Evolutionary conservation across 2,113 vertebrate species (phyloP).

Genomic region (Malaclemys terrapin): DNA sequence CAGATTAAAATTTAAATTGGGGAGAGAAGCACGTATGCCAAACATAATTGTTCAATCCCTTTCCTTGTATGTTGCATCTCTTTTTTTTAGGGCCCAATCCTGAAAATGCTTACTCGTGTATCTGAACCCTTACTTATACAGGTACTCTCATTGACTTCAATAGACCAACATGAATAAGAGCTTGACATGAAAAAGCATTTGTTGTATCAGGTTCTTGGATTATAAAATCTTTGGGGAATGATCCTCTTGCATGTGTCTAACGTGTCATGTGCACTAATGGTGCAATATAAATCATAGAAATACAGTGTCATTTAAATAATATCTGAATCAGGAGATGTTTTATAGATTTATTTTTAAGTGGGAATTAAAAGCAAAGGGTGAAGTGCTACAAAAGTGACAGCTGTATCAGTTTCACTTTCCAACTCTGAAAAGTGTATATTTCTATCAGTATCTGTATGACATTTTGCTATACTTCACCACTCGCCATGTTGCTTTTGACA

Average conservation of each 20-base stretch:
- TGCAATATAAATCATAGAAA: not conserved
- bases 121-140: not conserved
- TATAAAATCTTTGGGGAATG: not conserved
- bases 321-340: not conserved
- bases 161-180: not conserved
- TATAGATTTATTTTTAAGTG: not conserved
- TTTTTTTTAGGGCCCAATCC: not conserved
- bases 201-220: not conserved
- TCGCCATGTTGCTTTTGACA: not conserved
- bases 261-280: not conserved
- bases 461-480: not conserved
- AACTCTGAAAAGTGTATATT: not conserved
- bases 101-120: not conserved
- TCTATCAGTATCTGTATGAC: not conserved
- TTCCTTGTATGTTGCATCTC: not conserved
- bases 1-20: not conserved
- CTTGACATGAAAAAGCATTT: not conserved
- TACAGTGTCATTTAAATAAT: not conserved
- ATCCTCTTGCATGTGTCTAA: not conserved
- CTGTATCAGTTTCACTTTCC: not conserved
- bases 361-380: rapidly evolving
- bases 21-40: not conserved
- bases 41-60: not conserved
- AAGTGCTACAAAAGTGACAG: not conserved
- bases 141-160: not conserved